Evolutionary conservation across 2,113 vertebrate genomes (phyloP), one percentile per base, ranked within the genome.

Genomic region (Cololabis saira): DNA sequence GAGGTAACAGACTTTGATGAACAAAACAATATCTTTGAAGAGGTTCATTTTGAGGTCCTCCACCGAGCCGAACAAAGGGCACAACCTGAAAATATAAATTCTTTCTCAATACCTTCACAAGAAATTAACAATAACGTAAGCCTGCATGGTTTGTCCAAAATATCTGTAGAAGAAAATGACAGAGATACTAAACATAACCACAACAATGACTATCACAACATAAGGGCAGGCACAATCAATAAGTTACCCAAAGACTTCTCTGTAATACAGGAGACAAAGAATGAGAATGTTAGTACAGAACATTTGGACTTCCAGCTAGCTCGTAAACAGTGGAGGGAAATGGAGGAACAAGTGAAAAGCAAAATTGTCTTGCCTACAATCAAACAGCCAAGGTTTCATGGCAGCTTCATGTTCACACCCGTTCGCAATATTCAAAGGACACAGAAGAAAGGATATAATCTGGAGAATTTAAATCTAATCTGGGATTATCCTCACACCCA

Each of bases 161-260:
- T 93, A 61, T 92, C 91, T 22, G 93, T 93, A 68, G 91, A 93
- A 48, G 89, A 93, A 81, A 88, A 86, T 13, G 82, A 81, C 33
- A 90, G 81, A 72, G 87, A 78, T 14, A 48, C 61, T 5, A 89
- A 61, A 67, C 78, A 80, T 1, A 81, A 84, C 47, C 80, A 78
- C 40, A 52, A 64, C 30, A 21, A 17, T 71, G 58, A 70, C 1
- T 71, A 85, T 63, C 67, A 76, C 8, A 67, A 78, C 10, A 43
- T 48, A 33, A 83, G 21, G 8, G 52, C 61, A 27, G 91, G 93
- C 24, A 50, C 66, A 24, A 64, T 24, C 80, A 93, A 93, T 78
- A 94, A 91, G 71, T 48, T 93, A 27, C 93, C 93, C 0, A 92
- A 93, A 84, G 93, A 94, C 73, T 94, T 92, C 52, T 94, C 93